Base-by-base conservation (phyloP, 2,888 invertebrate species). In the Gerris lacustris region DNA sequence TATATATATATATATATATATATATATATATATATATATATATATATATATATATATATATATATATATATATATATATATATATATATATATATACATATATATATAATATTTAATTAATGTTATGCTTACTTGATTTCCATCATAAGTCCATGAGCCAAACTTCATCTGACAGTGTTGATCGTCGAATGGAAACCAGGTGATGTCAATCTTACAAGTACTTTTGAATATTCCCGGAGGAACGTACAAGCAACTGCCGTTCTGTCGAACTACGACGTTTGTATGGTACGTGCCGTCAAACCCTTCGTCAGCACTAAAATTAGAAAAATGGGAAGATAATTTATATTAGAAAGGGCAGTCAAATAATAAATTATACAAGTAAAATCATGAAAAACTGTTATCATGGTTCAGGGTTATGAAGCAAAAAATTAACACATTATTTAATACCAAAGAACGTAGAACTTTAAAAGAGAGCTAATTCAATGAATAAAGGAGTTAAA, bases 151-250 rank as follows among this genome's bases (percentile, higher is more conserved):
- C 99, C 99, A 99, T 86, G 97, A 96, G 86, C 98, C 98, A 84
- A 98, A 98, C 89, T 98, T 96, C 93, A 98, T 94, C 85, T 94
- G 91, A 87, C 99, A 99, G 85, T 92, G 91, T 88, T 99, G 99
- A 86, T 98, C 97, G 87, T 99, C 99, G 87, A 98, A 99, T 84
- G 98, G 98, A 88, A 99, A 99, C 97, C 97, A 98, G 84, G 96
- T 96, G 89, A 99, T 98, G 89, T 98, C 96, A 86, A 99, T 98
- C 88, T 94, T 94, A 90, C 99, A 99, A 85, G 97, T 98, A 89
- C 96, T 96, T 89, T 96, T 97, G 89, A 99, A 96, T 87, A 99
- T 97, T 84, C 97, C 97, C 83, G 98, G 98, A 82, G 98, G 98
- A 85, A 98, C 92, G 90, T 96, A 97, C 86, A 94, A 90, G 86